Evolutionary conservation across 2,797 vertebrate genomes (phyloP).

Genomic region (Vespertilio murinus): DNA sequence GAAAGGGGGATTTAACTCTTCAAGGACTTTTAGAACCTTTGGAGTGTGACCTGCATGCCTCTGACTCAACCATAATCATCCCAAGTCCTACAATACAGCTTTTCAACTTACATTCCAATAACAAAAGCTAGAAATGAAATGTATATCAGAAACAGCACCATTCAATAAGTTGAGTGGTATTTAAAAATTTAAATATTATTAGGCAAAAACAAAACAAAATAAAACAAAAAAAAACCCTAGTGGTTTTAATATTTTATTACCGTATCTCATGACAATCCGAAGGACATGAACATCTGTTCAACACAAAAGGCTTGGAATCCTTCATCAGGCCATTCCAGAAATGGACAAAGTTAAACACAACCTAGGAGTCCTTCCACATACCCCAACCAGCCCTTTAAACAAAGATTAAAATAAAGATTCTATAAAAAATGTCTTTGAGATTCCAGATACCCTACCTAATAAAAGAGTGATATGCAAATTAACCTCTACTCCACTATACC

Average conservation of each 20-base stretch:
- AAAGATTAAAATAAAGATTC: slow-evolving; percentile 64
- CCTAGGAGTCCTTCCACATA: neutral
- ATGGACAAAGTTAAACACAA: slow-evolving; percentile 33
- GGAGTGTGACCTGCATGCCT: neutral
- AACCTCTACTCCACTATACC: too few species aligned
- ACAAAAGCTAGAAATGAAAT: neutral
- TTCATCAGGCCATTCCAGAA: slow-evolving; percentile 10
- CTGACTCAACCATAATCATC: neutral
- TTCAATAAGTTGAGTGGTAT: neutral
- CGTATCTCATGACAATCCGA: neutral
- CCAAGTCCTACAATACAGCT: neutral
- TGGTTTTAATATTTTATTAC: neutral
- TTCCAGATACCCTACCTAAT: slow-evolving; percentile 1
- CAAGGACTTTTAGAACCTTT: neutral
- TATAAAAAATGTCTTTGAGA: slow-evolving; percentile 72
- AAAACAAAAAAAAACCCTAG: neutral
- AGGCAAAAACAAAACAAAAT: neutral
- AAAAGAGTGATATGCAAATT: too few species aligned
- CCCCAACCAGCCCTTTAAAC: slow-evolving; percentile 31
- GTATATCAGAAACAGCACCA: neutral
- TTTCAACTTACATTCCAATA: neutral
- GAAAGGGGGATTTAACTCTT: neutral
- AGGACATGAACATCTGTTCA: neutral
- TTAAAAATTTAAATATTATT: neutral
- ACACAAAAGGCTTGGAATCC: neutral